Conservation (phyloP, 2,888 invertebrate genomes). For the Ophion obscuratus region DNA sequence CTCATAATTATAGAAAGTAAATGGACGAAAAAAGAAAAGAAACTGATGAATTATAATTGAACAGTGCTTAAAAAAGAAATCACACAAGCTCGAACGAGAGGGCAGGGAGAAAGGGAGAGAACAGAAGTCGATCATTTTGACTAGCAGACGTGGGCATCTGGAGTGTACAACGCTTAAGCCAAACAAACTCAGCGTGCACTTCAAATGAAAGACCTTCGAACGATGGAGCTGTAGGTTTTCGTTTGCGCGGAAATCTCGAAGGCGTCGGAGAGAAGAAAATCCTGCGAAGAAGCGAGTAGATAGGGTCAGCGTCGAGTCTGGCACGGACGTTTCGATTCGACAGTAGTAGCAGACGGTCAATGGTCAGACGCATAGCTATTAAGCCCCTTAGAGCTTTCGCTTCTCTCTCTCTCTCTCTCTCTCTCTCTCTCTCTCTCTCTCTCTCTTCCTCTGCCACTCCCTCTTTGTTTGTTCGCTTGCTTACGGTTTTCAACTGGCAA, state of each 20-base stretch:
- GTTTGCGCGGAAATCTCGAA: background rate
- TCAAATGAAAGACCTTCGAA: background rate
- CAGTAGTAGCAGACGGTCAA: slow-evolving; percentile 68
- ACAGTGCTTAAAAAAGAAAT: no score
- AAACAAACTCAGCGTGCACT: background rate
- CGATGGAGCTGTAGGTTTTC: background rate
- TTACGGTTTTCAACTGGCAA: slow-evolving; percentile 13
- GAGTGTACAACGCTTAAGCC: background rate
- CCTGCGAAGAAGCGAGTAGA: background rate
- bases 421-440: slow-evolving; percentile 9
- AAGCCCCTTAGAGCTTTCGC: slow-evolving; percentile 31
- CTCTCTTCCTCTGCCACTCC: background rate
- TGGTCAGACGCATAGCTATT: slow-evolving; percentile 67
- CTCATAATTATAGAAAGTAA: no score
- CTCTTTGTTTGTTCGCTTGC: slow-evolving; percentile 24
- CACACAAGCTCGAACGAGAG: no score
- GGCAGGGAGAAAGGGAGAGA: background rate
- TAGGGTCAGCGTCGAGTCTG: background rate
- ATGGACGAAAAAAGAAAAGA: no score
- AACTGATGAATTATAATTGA: no score
- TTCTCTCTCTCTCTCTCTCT: background rate
- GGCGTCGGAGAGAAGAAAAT: background rate
- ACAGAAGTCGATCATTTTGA: background rate
- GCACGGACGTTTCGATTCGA: slow-evolving; percentile 42
- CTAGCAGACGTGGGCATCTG: background rate